These are phyloP conservation scores for Dolichomitus sp. DNA, from an alignment of 2,888 invertebrate species.

Conservation along the genomic window DNA sequence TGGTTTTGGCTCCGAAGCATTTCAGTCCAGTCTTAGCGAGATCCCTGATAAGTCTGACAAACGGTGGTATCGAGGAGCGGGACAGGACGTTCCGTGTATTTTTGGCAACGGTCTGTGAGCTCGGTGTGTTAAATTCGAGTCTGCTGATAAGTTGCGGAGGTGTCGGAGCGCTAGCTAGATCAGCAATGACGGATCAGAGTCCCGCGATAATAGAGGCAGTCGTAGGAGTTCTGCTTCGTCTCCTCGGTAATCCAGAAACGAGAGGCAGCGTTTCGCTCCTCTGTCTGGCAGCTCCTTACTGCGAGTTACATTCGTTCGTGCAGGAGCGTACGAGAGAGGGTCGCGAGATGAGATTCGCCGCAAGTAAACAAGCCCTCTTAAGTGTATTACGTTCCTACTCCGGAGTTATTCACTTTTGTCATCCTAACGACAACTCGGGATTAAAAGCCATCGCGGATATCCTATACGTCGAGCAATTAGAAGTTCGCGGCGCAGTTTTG, in stretches of 20 bases:
- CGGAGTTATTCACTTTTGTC: slow-evolving; percentile 95
- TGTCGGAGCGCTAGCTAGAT: slow-evolving; percentile 93
- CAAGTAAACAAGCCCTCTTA: slow-evolving; percentile 94
- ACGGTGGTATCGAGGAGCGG: slow-evolving; percentile 92
- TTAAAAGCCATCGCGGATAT: slow-evolving; percentile 93
- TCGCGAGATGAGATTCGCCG: slow-evolving; percentile 93
- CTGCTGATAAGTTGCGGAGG: slow-evolving; percentile 94
- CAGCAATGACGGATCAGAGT: slow-evolving; percentile 94
- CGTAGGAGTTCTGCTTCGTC: slow-evolving; percentile 94
- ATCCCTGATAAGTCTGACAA: slow-evolving; percentile 94
- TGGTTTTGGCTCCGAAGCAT: slow-evolving; percentile 89
- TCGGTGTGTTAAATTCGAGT: slow-evolving; percentile 94
- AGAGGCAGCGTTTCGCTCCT: slow-evolving; percentile 94
- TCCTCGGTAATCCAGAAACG: slow-evolving; percentile 94
- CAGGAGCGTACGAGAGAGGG: slow-evolving; percentile 84
- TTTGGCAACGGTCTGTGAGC: slow-evolving; percentile 95
- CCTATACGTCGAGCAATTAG: slow-evolving; percentile 94
- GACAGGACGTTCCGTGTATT: slow-evolving; percentile 95
- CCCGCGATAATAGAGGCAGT: slow-evolving; percentile 96
- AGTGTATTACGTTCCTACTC: slow-evolving; percentile 97
- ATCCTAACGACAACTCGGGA: slow-evolving; percentile 92
- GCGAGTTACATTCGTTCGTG: slow-evolving; percentile 91
- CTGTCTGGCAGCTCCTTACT: slow-evolving; percentile 96
- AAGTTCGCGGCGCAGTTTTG: slow-evolving; percentile 97
- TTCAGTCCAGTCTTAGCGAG: slow-evolving; percentile 93